Conservation (phyloP, 2,797 vertebrate species). For the Darevskia mixta region DNA sequence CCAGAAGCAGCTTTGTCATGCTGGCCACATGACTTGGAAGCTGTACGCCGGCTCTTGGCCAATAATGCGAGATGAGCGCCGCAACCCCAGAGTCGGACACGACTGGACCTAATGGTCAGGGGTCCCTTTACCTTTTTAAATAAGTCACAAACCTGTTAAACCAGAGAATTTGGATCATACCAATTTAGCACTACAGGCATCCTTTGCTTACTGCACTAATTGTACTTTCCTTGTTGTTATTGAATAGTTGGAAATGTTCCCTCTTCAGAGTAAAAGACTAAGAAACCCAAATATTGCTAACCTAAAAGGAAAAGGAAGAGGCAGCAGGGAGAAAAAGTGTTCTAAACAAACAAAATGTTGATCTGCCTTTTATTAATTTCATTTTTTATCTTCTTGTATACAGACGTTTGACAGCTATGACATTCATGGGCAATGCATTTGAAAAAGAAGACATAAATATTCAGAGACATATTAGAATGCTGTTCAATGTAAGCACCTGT, state of each 20-base stretch:
- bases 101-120: too few relatives aligned
- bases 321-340: constrained; percentile 73
- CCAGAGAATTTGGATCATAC: background rate
- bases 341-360: constrained; percentile 90
- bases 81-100: too few relatives aligned
- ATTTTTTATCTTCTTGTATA: constrained; percentile 86
- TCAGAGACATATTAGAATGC: constrained; percentile 96
- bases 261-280: constrained; percentile 46
- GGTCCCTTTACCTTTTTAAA: too few relatives aligned
- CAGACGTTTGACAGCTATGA: constrained; percentile 94
- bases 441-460: constrained; percentile 95
- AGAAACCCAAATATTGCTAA: constrained; percentile 63
- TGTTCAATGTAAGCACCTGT: constrained; percentile 97
- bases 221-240: constrained; percentile 17
- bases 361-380: constrained; percentile 94
- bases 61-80: too few relatives aligned
- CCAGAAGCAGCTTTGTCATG: too few relatives aligned
- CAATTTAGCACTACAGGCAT: background rate
- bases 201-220: background rate
- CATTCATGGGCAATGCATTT: constrained; percentile 94
- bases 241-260: constrained; percentile 61
- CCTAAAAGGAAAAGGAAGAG: constrained; percentile 28
- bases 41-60: too few relatives aligned
- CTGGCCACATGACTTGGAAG: too few relatives aligned
- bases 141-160: background rate